Evolutionary conservation across 2,888 invertebrate genomes (phyloP).

Genomic region (Agonopterix arenella): DNA sequence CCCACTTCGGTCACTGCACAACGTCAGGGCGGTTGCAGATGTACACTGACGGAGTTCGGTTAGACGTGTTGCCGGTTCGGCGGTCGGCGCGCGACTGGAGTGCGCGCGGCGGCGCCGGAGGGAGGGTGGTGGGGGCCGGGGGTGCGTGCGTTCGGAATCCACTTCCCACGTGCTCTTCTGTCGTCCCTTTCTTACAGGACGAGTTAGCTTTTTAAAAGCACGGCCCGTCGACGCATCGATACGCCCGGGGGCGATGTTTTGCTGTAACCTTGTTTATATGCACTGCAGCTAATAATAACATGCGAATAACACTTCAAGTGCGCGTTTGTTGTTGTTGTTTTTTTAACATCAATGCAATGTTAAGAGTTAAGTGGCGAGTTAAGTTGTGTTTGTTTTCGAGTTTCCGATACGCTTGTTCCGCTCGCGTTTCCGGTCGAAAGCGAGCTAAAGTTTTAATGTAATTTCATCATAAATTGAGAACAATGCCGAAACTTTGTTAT

Average conservation of each 20-base stretch:
- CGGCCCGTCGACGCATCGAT: conserved; percentile 66
- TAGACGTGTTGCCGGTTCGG: conserved; percentile 52
- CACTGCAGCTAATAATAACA: conserved; percentile 70
- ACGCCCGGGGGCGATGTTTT: conserved; percentile 62
- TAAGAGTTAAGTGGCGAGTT: conserved; percentile 40
- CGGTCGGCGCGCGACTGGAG: conserved; percentile 73
- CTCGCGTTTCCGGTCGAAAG: conserved; percentile 33
- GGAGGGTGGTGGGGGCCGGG: conserved; percentile 24
- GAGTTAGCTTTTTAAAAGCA: conserved; percentile 71
- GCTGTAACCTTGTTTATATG: conserved; percentile 70
- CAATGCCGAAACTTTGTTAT: background rate
- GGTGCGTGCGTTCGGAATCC: conserved; percentile 75
- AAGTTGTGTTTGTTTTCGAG: conserved; percentile 39
- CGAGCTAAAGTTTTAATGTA: conserved; percentile 5
- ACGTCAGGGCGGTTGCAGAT: conserved; percentile 53
- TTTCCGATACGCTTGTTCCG: conserved; percentile 46
- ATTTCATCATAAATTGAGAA: conserved; percentile 1
- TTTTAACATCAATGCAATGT: conserved; percentile 29
- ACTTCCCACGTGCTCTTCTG: conserved; percentile 70
- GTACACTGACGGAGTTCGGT: conserved; percentile 27
- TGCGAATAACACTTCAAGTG: conserved; percentile 57
- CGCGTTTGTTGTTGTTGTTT: conserved; percentile 51
- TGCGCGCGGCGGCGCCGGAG: conserved; percentile 53
- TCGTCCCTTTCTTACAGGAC: conserved; percentile 70
- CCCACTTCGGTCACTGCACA: conserved; percentile 63